Percentiles rank a stretch among this genome's conserved stretches.
These are phyloP conservation scores for Drosophila parabipectinata DNA, from an alignment of 1,140 invertebrate genomes.

Conservation along the genomic window DNA sequence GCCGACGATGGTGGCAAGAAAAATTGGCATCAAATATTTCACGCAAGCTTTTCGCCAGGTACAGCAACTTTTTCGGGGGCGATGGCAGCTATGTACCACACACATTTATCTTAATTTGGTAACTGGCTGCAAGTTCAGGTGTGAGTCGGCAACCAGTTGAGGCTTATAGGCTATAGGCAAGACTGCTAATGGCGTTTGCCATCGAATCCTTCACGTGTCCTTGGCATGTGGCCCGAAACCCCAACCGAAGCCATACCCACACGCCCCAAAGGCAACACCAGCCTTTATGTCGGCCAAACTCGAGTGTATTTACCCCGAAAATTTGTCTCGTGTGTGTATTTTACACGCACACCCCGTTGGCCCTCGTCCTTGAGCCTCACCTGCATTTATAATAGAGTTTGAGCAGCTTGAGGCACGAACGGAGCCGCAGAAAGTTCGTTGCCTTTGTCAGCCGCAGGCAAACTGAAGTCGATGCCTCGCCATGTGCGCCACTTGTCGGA, in stretches of 20 bases:
- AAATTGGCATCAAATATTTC: slow-evolving; percentile 78
- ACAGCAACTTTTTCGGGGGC: slow-evolving; percentile 9
- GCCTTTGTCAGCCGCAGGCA: slow-evolving; percentile 57
- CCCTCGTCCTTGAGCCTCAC: slow-evolving; percentile 19
- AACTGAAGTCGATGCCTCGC: slow-evolving; percentile 26
- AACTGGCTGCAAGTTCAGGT: slow-evolving; percentile 34
- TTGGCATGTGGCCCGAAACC: slow-evolving; percentile 60
- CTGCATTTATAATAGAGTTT: slow-evolving; percentile 61
- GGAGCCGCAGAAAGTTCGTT: slow-evolving; percentile 53
- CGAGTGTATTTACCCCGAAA: slow-evolving; percentile 66
- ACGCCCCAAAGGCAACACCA: slow-evolving; percentile 33
- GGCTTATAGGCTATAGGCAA: slow-evolving; percentile 38
- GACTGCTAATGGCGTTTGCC: slow-evolving; percentile 56
- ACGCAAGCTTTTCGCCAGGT: slow-evolving; percentile 49
- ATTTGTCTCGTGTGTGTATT: slow-evolving; percentile 70
- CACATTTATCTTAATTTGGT: slow-evolving; percentile 76
- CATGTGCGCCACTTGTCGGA: slow-evolving; percentile 29
- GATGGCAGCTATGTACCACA: slow-evolving; percentile 11
- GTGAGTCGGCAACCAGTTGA: slow-evolving; percentile 48
- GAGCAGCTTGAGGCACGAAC: slow-evolving; percentile 38
- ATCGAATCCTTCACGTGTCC: slow-evolving; percentile 75
- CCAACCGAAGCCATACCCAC: background rate
- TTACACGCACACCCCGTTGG: slow-evolving; percentile 32
- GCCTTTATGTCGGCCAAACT: slow-evolving; percentile 50
- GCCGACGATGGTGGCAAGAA: slow-evolving; percentile 47